Percentiles rank a stretch among this genome's conserved stretches.
Conservation (phyloP, 2,888 invertebrate species). For the Catocala fraxini region DNA sequence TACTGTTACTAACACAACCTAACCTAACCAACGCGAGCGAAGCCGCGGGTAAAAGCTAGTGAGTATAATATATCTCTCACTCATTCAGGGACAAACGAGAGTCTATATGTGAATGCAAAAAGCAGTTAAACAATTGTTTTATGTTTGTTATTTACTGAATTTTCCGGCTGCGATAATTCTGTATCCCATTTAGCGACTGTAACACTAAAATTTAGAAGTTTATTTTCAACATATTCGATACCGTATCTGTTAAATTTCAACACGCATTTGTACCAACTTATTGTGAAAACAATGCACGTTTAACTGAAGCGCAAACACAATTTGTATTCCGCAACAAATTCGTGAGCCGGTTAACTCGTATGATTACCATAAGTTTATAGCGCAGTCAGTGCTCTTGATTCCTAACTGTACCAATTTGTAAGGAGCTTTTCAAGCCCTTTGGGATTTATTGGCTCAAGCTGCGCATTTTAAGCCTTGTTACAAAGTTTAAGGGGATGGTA, state of each 20-base stretch:
- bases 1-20: too few relatives aligned
- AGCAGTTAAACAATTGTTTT: too few relatives aligned
- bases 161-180: too few relatives aligned
- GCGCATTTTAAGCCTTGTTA: neutral
- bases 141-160: too few relatives aligned
- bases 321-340: conserved; percentile 20
- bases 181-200: too few relatives aligned
- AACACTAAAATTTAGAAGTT: too few relatives aligned
- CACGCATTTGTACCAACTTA: neutral
- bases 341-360: conserved; percentile 7
- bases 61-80: too few relatives aligned
- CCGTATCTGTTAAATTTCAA: neutral
- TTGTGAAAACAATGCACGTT: conserved; percentile 12
- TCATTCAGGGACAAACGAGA: too few relatives aligned
- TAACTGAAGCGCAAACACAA: conserved; percentile 1
- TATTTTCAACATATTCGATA: too few relatives aligned
- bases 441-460: conserved; percentile 24
- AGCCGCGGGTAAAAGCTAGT: too few relatives aligned
- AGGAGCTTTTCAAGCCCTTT: conserved; percentile 14
- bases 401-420: conserved; percentile 34
- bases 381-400: conserved; percentile 11
- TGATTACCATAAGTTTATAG: conserved; percentile 28
- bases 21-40: too few relatives aligned
- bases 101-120: too few relatives aligned
- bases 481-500: neutral